Conservation (phyloP, 2,797 vertebrate species). For the Chloroceryle amazona region DNA sequence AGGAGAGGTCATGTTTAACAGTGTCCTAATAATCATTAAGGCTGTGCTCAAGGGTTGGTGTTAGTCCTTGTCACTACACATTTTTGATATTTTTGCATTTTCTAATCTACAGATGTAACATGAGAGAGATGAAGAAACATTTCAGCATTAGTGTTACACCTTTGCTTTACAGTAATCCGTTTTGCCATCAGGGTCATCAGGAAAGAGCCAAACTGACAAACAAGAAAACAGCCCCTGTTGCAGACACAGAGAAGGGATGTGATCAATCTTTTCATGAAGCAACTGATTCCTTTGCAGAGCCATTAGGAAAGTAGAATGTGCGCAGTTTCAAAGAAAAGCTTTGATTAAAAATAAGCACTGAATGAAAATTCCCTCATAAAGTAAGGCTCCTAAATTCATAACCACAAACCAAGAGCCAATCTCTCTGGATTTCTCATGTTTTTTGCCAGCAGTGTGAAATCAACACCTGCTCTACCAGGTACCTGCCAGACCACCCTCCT, state of each 20-base stretch:
- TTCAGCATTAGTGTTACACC: background rate
- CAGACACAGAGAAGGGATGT: background rate
- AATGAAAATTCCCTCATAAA: background rate
- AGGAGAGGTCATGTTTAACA: background rate
- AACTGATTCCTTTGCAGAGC: rapidly evolving
- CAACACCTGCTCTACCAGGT: rapidly evolving
- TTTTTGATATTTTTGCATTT: background rate
- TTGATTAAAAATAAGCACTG: background rate
- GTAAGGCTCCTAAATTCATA: background rate
- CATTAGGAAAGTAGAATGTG: background rate
- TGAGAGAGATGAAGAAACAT: background rate
- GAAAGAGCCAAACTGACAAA: background rate
- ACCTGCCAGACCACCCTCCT: background rate
- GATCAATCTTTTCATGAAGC: background rate
- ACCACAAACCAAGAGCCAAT: background rate
- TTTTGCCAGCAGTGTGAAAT: slow-evolving; percentile 10
- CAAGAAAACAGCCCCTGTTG: background rate
- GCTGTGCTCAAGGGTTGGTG: background rate
- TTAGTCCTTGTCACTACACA: background rate
- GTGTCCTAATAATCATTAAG: background rate
- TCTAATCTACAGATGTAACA: background rate
- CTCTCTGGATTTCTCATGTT: background rate
- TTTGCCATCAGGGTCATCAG: background rate
- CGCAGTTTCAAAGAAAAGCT: background rate
- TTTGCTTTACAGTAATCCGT: background rate